A percentile compares a stretch with the other conserved stretches of the same genome.
Evolutionary conservation across 30 jellyfish, hydroid and myxozoan species (phyloP).

Genomic region (Aurelia aurita): DNA sequence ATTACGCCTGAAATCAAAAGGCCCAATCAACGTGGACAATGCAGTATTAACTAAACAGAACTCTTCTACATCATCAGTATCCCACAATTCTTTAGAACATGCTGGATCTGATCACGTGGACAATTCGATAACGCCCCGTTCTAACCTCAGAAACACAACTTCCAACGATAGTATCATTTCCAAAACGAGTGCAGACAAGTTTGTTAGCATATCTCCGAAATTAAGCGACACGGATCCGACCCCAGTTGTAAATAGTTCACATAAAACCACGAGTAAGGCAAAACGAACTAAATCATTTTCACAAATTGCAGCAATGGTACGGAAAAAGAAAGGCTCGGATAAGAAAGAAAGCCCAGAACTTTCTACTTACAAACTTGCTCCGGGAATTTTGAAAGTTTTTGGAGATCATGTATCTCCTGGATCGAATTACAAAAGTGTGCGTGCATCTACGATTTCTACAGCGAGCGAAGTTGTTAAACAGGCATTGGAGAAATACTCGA

Average conservation of each 20-base stretch:
- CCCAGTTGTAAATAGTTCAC: not conserved
- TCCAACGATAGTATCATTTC: slow-evolving; percentile 2
- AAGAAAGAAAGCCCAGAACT: slow-evolving; percentile 83
- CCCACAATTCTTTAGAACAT: not conserved
- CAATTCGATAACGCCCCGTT: not conserved
- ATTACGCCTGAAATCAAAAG: slow-evolving; percentile 47
- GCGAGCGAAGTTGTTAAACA: slow-evolving; percentile 91
- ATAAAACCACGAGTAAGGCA: slow-evolving; percentile 25
- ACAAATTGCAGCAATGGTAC: slow-evolving; percentile 74
- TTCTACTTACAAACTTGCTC: slow-evolving; percentile 93
- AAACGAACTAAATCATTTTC: slow-evolving; percentile 47
- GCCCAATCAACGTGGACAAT: not conserved
- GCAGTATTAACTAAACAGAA: not conserved
- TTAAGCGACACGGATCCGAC: slow-evolving; percentile 12
- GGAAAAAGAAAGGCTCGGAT: slow-evolving; percentile 74
- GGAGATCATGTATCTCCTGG: slow-evolving; percentile 99
- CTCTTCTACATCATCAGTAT: not conserved
- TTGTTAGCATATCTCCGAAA: slow-evolving; percentile 1
- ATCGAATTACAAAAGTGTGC: slow-evolving; percentile 95
- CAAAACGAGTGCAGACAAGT: not conserved
- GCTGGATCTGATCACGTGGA: not conserved
- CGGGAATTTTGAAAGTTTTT: slow-evolving; percentile 94
- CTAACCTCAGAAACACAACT: not conserved
- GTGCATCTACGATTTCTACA: slow-evolving; percentile 96
- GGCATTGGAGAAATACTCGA: slow-evolving; percentile 89